Base-by-base conservation (phyloP, 35 echinoderm and acorn worm genomes). In the Heliocidaris tuberculata region DNA sequence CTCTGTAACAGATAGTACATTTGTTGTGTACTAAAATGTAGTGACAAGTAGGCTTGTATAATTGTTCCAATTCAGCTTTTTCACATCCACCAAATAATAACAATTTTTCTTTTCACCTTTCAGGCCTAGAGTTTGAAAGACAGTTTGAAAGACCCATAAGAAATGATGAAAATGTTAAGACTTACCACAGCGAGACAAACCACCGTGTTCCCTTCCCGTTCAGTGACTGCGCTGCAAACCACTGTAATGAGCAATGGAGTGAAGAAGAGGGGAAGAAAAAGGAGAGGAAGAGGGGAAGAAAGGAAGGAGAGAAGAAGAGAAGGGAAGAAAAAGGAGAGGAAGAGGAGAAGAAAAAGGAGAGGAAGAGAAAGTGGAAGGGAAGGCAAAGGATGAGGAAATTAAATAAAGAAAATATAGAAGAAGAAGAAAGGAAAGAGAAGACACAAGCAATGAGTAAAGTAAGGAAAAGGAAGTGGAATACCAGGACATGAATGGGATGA, bases 151-250 rank as follows among this genome's bases (percentile, higher is more conserved):
- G 15, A 56, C 52, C 52, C 7, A 0, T 2, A 56, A 9, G 52
- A 56, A 56, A 56, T 56, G 52, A 56, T 56, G 52, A 56, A 56
- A 56, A 56, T 15, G 27, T 35, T 89, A 42, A 42, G 47, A 89
- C 87, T 89, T 89, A 89, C 87, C 87, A 89, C 87, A 32, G 47
- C 87, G 16, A 89, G 32, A 89, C 87, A 89, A 47, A 48, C 31
- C 87, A 89, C 87, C 1, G 31, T 47, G 32, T 89, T 19, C 24
- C 87, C 87, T 47, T 47, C 47, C 19, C 15, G 31, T 31, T 89
- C 31, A 31, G 31, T 89, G 31, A 89, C 87, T 17, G 47, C 29
- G 35, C 87, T 89, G 32, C 87, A 89, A 47, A 89, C 87, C 31
- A 89, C 87, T 89, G 87, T 47, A 32, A 47, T 78, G 87, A n/a